A percentile compares a stretch with the other conserved stretches of the same genome.
phyloP scores from a whole-genome alignment of 2,888 invertebrate species.

The Cataglyphis altisquamis region DNA sequence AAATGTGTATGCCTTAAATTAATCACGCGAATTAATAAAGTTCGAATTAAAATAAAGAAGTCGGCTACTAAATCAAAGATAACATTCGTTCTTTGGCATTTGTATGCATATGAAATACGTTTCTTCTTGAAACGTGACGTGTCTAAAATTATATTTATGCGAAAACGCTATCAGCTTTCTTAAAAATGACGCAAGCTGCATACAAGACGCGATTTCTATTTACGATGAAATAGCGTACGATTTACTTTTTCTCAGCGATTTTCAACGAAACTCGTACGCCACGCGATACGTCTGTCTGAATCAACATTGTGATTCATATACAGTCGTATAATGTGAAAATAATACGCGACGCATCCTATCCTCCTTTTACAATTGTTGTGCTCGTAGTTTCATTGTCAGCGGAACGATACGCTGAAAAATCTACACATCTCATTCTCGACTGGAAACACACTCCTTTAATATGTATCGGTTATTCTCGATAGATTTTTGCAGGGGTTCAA shows the following conservation, averaged over 20 bases:
- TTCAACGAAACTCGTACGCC: slow-evolving; percentile 1
- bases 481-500: slow-evolving; percentile 29
- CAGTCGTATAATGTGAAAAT: not conserved
- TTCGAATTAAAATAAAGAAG: not conserved
- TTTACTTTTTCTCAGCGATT: not conserved
- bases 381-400: not conserved
- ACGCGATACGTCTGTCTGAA: not conserved
- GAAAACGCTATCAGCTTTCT: not conserved
- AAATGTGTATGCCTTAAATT: not conserved
- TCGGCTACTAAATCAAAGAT: not conserved
- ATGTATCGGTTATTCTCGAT: slow-evolving; percentile 12
- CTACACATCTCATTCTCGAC: not conserved
- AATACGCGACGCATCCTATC: not conserved
- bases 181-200: not conserved
- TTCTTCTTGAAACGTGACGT: not conserved
- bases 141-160: not conserved
- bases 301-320: slow-evolving; percentile 27
- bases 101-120: not conserved
- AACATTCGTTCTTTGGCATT: not conserved
- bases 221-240: not conserved
- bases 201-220: slow-evolving; percentile 10
- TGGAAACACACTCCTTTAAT: not conserved
- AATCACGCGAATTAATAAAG: not conserved
- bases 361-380: not conserved
- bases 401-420: not conserved